Evolutionary conservation across 2,797 vertebrate genomes (phyloP).

Genomic region (Helicolenus hilgendorfi): DNA sequence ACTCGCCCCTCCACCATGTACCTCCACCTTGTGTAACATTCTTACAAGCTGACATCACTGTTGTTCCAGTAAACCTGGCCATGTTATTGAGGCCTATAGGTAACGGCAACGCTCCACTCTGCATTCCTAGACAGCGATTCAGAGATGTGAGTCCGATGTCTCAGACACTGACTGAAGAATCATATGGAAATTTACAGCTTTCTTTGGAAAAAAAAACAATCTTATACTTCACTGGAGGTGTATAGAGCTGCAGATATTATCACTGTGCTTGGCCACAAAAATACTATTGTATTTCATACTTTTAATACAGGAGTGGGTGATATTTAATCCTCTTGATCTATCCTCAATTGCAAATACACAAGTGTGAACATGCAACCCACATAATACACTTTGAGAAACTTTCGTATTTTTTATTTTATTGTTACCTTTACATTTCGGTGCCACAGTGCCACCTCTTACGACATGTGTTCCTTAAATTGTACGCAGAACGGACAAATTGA

Average conservation of each 20-base stretch:
- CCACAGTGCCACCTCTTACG: neutral
- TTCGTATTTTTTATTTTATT: neutral
- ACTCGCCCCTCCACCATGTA: conserved; percentile 42
- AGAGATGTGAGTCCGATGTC: conserved; percentile 68
- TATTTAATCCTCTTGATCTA: neutral
- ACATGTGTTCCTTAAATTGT: neutral
- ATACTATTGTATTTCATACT: neutral
- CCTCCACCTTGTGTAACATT: conserved; percentile 77
- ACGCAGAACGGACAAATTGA: neutral
- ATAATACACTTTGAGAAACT: neutral
- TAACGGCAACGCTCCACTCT: conserved; percentile 63
- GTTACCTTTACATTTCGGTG: neutral
- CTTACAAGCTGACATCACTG: conserved; percentile 71
- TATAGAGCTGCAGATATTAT: conserved; percentile 11
- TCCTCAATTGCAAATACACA: neutral
- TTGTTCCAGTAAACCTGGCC: conserved; percentile 81
- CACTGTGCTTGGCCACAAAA: neutral
- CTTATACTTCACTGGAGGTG: neutral
- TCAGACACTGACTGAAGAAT: conserved; percentile 53
- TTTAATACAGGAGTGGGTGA: neutral
- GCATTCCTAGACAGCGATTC: conserved; percentile 91
- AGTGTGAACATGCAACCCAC: neutral
- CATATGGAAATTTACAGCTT: neutral
- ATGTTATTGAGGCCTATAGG: conserved; percentile 76
- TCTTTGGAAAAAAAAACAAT: neutral